Percentiles rank a stretch among this genome's conserved stretches.
phyloP scores from a whole-genome alignment of 2,888 invertebrate genomes.

The Noctua fimbriata region DNA sequence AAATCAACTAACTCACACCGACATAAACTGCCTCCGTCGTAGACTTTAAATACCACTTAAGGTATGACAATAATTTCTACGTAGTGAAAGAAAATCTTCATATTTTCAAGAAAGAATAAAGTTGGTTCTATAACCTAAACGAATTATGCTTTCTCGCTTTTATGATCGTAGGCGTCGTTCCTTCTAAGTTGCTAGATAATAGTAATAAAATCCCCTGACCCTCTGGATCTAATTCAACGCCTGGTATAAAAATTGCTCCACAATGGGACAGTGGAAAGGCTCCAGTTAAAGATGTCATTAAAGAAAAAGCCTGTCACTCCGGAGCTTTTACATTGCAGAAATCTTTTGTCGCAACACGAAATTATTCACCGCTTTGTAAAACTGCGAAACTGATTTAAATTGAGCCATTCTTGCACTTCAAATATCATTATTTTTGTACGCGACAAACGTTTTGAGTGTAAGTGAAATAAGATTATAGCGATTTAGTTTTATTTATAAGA shows the following conservation, averaged over 20 bases:
- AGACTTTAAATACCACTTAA: constrained; percentile 17
- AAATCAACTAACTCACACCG: not conserved
- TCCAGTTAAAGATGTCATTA: constrained; percentile 72
- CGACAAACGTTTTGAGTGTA: constrained; percentile 19
- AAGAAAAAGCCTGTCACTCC: constrained; percentile 71
- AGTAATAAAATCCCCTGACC: constrained; percentile 51
- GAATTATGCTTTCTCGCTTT: constrained; percentile 32
- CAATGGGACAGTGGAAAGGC: constrained; percentile 57
- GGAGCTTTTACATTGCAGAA: constrained; percentile 69
- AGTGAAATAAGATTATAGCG: constrained; percentile 12
- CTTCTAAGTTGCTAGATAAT: constrained; percentile 50
- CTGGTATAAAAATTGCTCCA: constrained; percentile 61
- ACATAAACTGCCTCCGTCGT: not conserved
- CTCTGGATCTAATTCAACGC: constrained; percentile 55
- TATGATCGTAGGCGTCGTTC: constrained; percentile 33
- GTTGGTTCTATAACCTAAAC: constrained; percentile 18
- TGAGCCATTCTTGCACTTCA: constrained; percentile 60
- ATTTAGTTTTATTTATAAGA: constrained; percentile 23
- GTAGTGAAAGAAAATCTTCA: constrained; percentile 29
- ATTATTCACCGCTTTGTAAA: constrained; percentile 71
- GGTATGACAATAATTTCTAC: constrained; percentile 25
- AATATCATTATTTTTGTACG: constrained; percentile 56
- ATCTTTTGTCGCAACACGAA: constrained; percentile 75
- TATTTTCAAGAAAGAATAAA: constrained; percentile 34
- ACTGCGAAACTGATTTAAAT: constrained; percentile 65